A percentile compares a stretch with the other conserved stretches of the same genome.
Conservation (phyloP, 2,888 invertebrate genomes). For the Pecten maximus region DNA sequence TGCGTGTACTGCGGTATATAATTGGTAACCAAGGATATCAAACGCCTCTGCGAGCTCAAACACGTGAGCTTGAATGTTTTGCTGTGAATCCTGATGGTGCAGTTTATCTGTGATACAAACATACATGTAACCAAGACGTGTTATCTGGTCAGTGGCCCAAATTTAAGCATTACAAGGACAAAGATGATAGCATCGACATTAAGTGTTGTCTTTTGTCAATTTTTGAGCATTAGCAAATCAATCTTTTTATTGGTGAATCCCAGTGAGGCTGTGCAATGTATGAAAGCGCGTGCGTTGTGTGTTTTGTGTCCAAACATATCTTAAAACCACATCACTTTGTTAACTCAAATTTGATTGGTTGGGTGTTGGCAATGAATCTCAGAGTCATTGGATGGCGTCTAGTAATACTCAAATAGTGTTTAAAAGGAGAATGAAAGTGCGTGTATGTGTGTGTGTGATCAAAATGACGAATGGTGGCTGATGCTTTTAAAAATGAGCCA, state of each 20-base stretch:
- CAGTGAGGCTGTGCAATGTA: conserved; percentile 3
- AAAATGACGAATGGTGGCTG: background rate
- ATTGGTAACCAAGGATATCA: background rate
- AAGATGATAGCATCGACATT: background rate
- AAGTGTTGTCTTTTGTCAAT: conserved; percentile 23
- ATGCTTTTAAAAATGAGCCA: background rate
- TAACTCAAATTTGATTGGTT: background rate
- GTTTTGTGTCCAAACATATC: background rate
- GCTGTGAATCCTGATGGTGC: conserved; percentile 18
- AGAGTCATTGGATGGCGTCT: background rate
- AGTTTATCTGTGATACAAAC: conserved; percentile 32
- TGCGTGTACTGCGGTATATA: background rate
- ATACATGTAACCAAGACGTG: conserved; percentile 5
- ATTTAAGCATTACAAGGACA: background rate
- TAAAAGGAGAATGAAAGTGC: background rate
- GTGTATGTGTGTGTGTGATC: background rate
- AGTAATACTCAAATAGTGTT: background rate
- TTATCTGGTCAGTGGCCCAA: conserved; percentile 19
- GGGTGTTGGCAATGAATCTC: conserved; percentile 2
- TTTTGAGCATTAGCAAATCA: conserved; percentile 10
- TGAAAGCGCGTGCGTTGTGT: background rate
- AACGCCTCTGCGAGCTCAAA: background rate
- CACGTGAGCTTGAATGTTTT: conserved; percentile 7
- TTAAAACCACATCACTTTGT: background rate
- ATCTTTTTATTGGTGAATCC: conserved; percentile 21